phyloP scores from a whole-genome alignment of 1,140 invertebrate species.

The Hyphantria cunea region DNA sequence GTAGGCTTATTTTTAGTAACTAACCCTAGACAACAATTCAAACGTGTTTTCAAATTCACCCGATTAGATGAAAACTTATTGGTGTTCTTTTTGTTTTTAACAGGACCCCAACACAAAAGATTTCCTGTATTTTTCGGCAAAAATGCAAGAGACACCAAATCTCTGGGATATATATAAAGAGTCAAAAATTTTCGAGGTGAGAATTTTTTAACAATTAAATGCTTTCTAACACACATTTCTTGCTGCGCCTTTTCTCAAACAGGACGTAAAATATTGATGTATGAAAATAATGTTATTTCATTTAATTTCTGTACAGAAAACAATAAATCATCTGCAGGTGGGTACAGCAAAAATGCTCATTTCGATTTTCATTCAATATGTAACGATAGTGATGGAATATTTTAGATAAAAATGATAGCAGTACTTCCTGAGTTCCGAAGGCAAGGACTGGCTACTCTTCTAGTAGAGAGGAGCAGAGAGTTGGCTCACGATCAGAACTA shows the following conservation, averaged over 20 bases:
- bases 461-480: slow-evolving; percentile 50
- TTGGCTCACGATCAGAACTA: slow-evolving; percentile 53
- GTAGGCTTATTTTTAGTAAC: too few relatives aligned
- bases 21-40: too few relatives aligned
- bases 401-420: slow-evolving; percentile 68
- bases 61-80: too few relatives aligned
- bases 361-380: too few relatives aligned
- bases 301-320: too few relatives aligned
- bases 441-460: slow-evolving; percentile 52
- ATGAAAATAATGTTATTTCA: too few relatives aligned
- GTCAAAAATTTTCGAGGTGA: slow-evolving; percentile 65
- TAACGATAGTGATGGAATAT: neutral
- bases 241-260: too few relatives aligned
- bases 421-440: slow-evolving; percentile 63
- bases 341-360: neutral
- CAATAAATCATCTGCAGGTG: too few relatives aligned
- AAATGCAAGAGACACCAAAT: slow-evolving; percentile 68
- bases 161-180: slow-evolving; percentile 64
- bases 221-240: too few relatives aligned
- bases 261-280: neutral
- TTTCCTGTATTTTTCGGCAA: slow-evolving; percentile 64
- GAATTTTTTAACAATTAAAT: neutral
- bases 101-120: slow-evolving; percentile 70
- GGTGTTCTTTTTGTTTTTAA: too few relatives aligned
- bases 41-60: too few relatives aligned